Conservation (phyloP, 1,140 invertebrate genomes). For the Procambarus clarkii region DNA sequence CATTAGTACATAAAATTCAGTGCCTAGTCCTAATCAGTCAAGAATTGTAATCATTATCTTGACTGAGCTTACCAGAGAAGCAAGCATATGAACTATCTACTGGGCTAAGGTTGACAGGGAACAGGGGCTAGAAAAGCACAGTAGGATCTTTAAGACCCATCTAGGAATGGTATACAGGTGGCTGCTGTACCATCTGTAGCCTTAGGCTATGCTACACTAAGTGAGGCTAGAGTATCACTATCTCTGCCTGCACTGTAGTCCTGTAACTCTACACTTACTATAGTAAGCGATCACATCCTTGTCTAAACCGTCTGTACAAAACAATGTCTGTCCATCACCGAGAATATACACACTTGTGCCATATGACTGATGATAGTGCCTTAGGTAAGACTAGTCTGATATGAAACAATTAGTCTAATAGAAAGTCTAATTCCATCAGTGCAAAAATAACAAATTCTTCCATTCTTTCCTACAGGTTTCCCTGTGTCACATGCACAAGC, state of each 20-base stretch:
- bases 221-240: slow-evolving; percentile 50
- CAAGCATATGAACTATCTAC: slow-evolving; percentile 53
- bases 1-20: slow-evolving; percentile 13
- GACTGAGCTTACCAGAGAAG: slow-evolving; percentile 52
- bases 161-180: slow-evolving; percentile 68
- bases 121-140: slow-evolving; percentile 68
- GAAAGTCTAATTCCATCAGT: slow-evolving; percentile 64
- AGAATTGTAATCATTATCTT: slow-evolving; percentile 30
- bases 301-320: slow-evolving; percentile 66
- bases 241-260: slow-evolving; percentile 43
- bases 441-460: slow-evolving; percentile 69
- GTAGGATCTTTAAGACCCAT: slow-evolving; percentile 55
- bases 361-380: slow-evolving; percentile 49
- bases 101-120: slow-evolving; percentile 50
- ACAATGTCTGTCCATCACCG: slow-evolving; percentile 66
- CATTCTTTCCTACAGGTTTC: slow-evolving; percentile 51
- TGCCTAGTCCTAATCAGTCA: slow-evolving; percentile 43
- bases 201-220: slow-evolving; percentile 65
- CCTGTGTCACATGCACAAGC: slow-evolving; percentile 50
- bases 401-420: slow-evolving; percentile 68
- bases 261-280: slow-evolving; percentile 55
- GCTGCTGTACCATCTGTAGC: slow-evolving; percentile 47
- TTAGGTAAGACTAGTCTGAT: slow-evolving; percentile 70
- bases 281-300: slow-evolving; percentile 64
- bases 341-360: slow-evolving; percentile 66